These are phyloP conservation scores for Sinocyclocheilus rhinocerous DNA, from an alignment of 2,113 vertebrate species.

Conservation along the genomic window DNA sequence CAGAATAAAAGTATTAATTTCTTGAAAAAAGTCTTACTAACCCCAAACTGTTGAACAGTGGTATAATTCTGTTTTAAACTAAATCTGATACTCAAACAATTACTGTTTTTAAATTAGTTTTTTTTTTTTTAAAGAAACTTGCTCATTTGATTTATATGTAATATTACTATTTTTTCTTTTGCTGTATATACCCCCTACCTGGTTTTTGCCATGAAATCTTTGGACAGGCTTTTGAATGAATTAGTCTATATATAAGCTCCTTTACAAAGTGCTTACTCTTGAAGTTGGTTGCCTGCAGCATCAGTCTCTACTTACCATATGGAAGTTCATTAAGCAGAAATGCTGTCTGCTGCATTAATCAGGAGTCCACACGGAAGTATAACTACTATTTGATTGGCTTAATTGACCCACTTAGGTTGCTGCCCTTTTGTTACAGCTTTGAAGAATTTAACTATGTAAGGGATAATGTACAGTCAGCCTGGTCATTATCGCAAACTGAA, in stretches of 20 bases:
- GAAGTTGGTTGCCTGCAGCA: not conserved
- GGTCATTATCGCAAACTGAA: not conserved
- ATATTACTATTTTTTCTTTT: not conserved
- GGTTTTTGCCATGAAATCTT: not conserved
- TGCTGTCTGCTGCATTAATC: constrained; percentile 14
- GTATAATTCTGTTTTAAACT: too few species aligned
- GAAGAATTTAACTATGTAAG: not conserved
- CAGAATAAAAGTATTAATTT: not conserved
- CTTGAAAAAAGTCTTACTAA: too few species aligned
- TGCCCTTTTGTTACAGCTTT: not conserved
- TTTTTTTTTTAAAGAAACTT: not conserved
- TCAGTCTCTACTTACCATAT: not conserved
- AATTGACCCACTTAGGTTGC: not conserved
- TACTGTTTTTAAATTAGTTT: too few species aligned
- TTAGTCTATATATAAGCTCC: not conserved
- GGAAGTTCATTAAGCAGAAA: constrained; percentile 23
- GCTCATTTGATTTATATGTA: not conserved
- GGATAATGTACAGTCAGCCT: not conserved
- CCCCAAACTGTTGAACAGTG: not conserved
- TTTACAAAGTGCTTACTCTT: constrained; percentile 10
- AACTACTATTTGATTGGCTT: constrained; percentile 16
- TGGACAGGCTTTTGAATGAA: not conserved
- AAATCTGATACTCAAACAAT: not conserved
- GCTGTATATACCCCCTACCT: not conserved
- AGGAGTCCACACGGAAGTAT: not conserved